Conservation (phyloP, 23 tunicate genomes). For the Phallusia fumigata region DNA sequence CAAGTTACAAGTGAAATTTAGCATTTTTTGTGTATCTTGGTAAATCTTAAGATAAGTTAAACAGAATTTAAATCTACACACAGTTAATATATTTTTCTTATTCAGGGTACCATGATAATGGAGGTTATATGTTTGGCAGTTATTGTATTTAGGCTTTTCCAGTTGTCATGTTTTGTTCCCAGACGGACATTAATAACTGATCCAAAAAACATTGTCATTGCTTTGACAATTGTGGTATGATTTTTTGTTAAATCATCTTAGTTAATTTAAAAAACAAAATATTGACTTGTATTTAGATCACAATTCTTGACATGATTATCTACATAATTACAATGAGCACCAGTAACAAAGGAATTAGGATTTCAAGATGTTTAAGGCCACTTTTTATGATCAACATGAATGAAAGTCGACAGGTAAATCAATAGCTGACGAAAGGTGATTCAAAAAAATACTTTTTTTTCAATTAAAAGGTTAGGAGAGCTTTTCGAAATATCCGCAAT, state of each 20-base stretch:
- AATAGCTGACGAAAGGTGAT: neutral
- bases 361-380: constrained; percentile 87
- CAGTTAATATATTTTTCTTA: neutral
- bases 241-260: neutral
- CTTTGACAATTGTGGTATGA: constrained; percentile 62
- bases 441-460: neutral
- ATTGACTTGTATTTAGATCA: constrained; percentile 36
- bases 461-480: constrained; percentile 74
- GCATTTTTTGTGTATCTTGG: no score
- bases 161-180: constrained; percentile 77
- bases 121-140: constrained; percentile 71
- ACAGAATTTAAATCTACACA: neutral
- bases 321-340: constrained; percentile 75
- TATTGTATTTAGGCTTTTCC: constrained; percentile 60
- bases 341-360: constrained; percentile 48
- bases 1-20: neutral
- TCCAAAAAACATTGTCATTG: constrained; percentile 93
- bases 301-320: constrained; percentile 90
- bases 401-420: constrained; percentile 75
- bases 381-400: constrained; percentile 91
- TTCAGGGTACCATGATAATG: constrained; percentile 80
- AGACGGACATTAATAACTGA: constrained; percentile 51
- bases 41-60: neutral
- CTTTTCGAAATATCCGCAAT: constrained; percentile 87
- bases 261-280: neutral